Evolutionary conservation across 2,888 invertebrate genomes (phyloP).

Genomic region (Coecobrya sp.): DNA sequence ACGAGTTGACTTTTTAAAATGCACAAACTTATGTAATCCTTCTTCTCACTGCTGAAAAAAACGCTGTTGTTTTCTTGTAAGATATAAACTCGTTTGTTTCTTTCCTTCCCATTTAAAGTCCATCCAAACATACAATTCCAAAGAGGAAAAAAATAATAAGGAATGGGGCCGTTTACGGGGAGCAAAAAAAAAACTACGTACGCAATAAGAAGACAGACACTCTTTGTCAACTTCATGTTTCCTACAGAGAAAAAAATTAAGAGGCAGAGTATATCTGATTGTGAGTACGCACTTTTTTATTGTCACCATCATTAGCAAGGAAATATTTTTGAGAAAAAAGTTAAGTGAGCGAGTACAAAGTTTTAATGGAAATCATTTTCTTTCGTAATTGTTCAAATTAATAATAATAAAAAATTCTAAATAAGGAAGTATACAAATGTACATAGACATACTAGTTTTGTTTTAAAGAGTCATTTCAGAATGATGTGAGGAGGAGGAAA

Average conservation of each 20-base stretch:
- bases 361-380: conserved; percentile 54
- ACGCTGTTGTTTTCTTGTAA: not conserved
- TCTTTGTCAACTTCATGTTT: conserved; percentile 57
- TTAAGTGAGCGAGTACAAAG: conserved; percentile 10
- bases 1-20: conserved; percentile 50
- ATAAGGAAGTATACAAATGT: conserved; percentile 14
- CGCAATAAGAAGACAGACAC: conserved; percentile 13
- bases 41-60: conserved; percentile 6
- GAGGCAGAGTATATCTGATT: conserved; percentile 18
- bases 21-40: conserved; percentile 38
- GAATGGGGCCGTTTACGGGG: conserved; percentile 27
- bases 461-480: not conserved
- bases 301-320: conserved; percentile 26
- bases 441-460: not conserved
- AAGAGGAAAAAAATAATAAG: conserved; percentile 19
- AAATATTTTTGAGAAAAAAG: not conserved
- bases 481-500: not conserved
- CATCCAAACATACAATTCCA: not conserved
- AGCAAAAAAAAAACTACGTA: conserved; percentile 23
- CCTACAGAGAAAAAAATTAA: not conserved
- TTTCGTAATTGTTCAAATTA: conserved; percentile 56
- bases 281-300: conserved; percentile 51
- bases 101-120: conserved; percentile 44
- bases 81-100: conserved; percentile 23
- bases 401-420: conserved; percentile 41